Base-by-base conservation (phyloP, 2,113 vertebrate genomes). In the Condylura cristata region DNA sequence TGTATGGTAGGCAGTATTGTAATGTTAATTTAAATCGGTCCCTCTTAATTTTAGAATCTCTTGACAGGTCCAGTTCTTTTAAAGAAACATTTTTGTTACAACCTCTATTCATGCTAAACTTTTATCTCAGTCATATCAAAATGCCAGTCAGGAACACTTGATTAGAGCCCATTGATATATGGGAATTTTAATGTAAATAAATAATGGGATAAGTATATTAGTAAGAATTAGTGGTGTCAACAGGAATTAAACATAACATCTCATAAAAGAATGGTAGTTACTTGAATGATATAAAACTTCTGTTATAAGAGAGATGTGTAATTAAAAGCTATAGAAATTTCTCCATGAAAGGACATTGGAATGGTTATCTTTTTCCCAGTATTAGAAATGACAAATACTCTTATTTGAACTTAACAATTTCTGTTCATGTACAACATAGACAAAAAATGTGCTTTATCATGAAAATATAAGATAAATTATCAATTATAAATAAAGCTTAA, bases 21-120 rank as follows among this genome's bases (percentile, higher is more conserved):
- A 93, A 95, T 78, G 56, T 86, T 93, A 94, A 91, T 89, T 94
- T 92, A 80, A 95, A 90, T 63, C n/a, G 80, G 18, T 68, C 16
- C 14, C 60, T 65, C 18, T 93, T 95, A 89, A 92, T 95, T 96
- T 96, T 90, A 86, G 63, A 89, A 70, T 56, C 41, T 90, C 28
- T 75, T 89, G 86, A 48, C 75, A 95, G 76, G 34, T 86, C 24
- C 1, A 58, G 20, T n/a, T 82, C 44, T 79, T 63, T 14, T 28
- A 32, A 71, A 88, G 60, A 66, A 75, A 84, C 10, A 41, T 71
- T 60, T 10, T n/a, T 71, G 44, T 80, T 84, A 12, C 80, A 94
- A 72, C 46, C 72, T 28, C 41, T 68, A 12, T 65, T 93, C 53
- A 86, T 74, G 48, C 90, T 85, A 65, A 58, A 86, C 37, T 86